These are phyloP conservation scores for Meles meles DNA, from an alignment of 2,113 vertebrate genomes.

Conservation along the genomic window DNA sequence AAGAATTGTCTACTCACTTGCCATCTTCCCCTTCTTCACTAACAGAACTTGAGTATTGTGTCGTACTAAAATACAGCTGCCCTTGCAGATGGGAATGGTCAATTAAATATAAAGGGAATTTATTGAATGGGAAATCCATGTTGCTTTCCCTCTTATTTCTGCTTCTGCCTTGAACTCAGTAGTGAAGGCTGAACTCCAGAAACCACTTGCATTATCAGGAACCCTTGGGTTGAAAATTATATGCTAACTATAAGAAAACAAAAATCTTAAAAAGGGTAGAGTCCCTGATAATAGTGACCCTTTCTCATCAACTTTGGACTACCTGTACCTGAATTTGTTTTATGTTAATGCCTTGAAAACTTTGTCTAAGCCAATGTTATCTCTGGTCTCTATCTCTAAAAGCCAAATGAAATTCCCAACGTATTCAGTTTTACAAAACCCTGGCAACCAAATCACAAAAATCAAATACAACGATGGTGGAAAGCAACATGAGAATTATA, in stretches of 20 bases:
- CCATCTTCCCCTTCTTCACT: background rate
- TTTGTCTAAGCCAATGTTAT: background rate
- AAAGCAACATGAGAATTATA: background rate
- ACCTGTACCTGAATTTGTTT: background rate
- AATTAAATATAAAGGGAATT: background rate
- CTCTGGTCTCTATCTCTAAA: background rate
- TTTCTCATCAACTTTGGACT: background rate
- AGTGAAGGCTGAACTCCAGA: background rate
- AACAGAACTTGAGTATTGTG: background rate
- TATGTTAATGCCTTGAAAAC: background rate
- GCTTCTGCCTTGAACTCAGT: background rate
- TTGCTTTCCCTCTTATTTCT: background rate
- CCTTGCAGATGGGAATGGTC: background rate
- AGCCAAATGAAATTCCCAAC: background rate
- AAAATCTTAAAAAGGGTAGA: background rate
- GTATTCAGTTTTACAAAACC: background rate
- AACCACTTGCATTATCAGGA: background rate
- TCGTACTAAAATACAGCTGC: background rate
- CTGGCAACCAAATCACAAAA: background rate
- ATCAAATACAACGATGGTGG: background rate
- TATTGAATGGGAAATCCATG: background rate
- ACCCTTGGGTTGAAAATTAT: background rate
- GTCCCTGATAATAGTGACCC: background rate
- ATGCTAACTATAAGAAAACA: background rate
- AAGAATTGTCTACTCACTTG: background rate